A percentile compares a stretch with the other conserved stretches of the same genome.
Evolutionary conservation across 2,888 invertebrate genomes (phyloP).

Genomic region (Polymixis lichenea): DNA sequence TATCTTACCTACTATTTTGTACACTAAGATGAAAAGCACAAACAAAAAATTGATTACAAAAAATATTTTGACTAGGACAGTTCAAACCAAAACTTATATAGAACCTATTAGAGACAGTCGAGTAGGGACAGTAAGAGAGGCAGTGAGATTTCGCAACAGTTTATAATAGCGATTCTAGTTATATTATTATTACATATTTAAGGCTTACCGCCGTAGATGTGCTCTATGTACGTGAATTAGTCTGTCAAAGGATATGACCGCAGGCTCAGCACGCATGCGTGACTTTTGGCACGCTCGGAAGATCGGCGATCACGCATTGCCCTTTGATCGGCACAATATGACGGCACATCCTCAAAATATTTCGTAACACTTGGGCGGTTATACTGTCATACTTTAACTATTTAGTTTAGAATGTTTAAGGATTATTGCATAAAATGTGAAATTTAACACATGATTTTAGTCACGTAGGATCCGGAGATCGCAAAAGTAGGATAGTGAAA

Average conservation of each 20-base stretch:
- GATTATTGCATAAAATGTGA: conserved; percentile 15
- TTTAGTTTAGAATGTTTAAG: not conserved
- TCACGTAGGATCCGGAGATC: not conserved
- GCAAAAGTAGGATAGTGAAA: not conserved
- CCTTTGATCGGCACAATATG: conserved; percentile 49
- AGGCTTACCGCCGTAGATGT: conserved; percentile 25
- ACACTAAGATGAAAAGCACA: not conserved
- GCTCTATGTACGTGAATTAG: conserved; percentile 38
- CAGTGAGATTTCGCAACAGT: not conserved
- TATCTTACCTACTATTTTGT: no score
- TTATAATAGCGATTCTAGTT: conserved; percentile 9
- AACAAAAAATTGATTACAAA: not conserved
- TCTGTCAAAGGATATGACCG: conserved; percentile 45
- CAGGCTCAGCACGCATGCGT: conserved; percentile 54
- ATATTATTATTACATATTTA: conserved; percentile 20
- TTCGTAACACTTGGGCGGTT: conserved; percentile 35
- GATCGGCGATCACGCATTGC: conserved; percentile 51
- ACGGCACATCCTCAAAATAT: conserved; percentile 51
- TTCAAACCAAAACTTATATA: not conserved
- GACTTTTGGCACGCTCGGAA: conserved; percentile 61
- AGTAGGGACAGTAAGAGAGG: not conserved
- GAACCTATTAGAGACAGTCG: not conserved
- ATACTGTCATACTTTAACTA: conserved; percentile 32
- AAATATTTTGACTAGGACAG: not conserved
- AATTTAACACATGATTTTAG: conserved; percentile 3